phyloP scores from a whole-genome alignment of 2,113 vertebrate genomes.

The Elaphurus davidianus region DNA sequence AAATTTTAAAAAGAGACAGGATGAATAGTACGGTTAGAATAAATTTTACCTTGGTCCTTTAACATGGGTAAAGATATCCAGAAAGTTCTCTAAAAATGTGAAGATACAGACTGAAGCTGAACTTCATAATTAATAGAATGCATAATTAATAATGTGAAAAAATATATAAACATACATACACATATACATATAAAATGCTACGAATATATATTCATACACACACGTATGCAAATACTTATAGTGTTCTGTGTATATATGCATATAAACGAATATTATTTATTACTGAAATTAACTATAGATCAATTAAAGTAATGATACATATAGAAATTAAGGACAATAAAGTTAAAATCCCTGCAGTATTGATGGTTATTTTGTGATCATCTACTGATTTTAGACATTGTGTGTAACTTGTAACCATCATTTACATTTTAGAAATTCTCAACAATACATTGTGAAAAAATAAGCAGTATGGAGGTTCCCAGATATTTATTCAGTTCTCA shows the following conservation, averaged over 20 bases:
- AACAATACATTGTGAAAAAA: not conserved
- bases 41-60: not conserved
- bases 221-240: not conserved
- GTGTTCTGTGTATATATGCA: not conserved
- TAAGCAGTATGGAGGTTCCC: not conserved
- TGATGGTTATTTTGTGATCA: not conserved
- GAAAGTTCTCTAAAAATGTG: not conserved
- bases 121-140: not conserved
- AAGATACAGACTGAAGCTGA: not conserved
- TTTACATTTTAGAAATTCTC: conserved; percentile 8
- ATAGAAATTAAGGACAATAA: not conserved
- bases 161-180: not conserved
- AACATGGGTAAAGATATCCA: not conserved
- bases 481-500: conserved; percentile 1
- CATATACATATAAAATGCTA: not conserved
- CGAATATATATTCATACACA: not conserved
- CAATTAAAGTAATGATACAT: not conserved
- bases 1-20: not conserved
- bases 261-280: not conserved
- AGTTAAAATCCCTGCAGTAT: not conserved
- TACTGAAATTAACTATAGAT: not conserved
- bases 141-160: not conserved
- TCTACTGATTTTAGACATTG: not conserved
- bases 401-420: not conserved
- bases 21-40: not conserved